Base-by-base conservation (phyloP, 2,888 invertebrate genomes). In the Drosophila lacicola region DNA sequence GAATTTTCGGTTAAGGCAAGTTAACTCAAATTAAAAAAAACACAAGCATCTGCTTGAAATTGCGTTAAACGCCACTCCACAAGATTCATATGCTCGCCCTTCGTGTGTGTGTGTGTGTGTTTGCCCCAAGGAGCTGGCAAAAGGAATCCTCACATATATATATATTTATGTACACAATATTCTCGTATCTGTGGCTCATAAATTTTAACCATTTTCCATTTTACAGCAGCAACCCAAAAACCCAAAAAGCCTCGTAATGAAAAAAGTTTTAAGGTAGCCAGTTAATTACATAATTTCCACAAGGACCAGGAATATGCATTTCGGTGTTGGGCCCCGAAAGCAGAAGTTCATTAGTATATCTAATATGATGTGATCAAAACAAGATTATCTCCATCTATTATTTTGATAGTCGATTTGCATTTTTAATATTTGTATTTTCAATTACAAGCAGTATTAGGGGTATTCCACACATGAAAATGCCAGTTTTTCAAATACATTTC, bases 151-250 rank as follows among this genome's bases (percentile, higher is more conserved):
- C 50, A 33, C 37, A 36, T 34, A 50, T 6, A 25, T 2, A 25
- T 6, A 4, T 46, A 65, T 65, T 46, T 51, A 64, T 51, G 46
- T 47, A 36, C 39, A 54, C 46, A 68, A 47, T 54, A 37, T 68
- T 54, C 65, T 66, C 65, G 67, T 88, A 88, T 82, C 83, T 86
- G 69, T 61, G 65, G 83, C 76, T 72, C 88, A 88, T 82, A 86
- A 88, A 82, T 82, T 82, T 70, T 60, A 82, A 70, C 66, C 86
- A 76, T 72, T 82, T 67, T 36, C 54, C 70, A 57, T 61, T 74
- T 64, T 36, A 25, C 46, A 37, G 37, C 4, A n/a, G 19, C 51
- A 45, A 17, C 37, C 37, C 17, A 45, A 55, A 58, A 45, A 17
- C 37, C 37, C 17, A 45, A 55, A 58, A 51, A 34, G 51, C 37